Evolutionary conservation across 1,140 invertebrate species (phyloP).

Genomic region (Acromyrmex charruanus): DNA sequence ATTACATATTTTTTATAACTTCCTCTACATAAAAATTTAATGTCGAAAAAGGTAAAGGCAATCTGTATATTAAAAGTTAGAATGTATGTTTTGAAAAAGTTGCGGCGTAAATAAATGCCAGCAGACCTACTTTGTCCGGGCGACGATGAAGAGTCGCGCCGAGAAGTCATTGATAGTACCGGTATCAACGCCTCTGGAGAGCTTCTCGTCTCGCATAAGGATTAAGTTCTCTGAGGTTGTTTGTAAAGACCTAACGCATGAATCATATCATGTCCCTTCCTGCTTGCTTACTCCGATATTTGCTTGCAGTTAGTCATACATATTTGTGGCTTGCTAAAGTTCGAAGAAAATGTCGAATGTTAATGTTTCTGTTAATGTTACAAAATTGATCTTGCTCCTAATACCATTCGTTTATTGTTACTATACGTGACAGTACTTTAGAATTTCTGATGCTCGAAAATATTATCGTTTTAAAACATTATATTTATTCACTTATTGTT

Average conservation of each 20-base stretch:
- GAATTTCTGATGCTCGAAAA: background rate
- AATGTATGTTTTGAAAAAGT: background rate
- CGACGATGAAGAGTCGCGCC: conserved; percentile 12
- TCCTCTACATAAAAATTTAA: background rate
- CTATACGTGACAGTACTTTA: background rate
- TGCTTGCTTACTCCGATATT: conserved; percentile 7
- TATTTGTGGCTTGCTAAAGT: conserved; percentile 4
- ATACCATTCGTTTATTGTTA: background rate
- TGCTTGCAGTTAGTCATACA: conserved; percentile 9
- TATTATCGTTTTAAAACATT: background rate
- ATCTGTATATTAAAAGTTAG: background rate
- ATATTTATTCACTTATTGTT: background rate
- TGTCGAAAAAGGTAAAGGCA: background rate
- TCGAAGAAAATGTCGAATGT: background rate
- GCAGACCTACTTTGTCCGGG: background rate
- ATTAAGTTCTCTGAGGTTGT: conserved; percentile 38
- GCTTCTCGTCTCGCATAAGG: conserved; percentile 26
- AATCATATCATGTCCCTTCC: conserved; percentile 39
- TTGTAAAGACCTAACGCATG: conserved; percentile 39
- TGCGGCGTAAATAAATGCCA: background rate
- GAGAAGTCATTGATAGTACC: conserved; percentile 43
- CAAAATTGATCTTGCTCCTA: background rate
- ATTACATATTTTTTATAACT: background rate
- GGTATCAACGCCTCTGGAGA: conserved; percentile 29
- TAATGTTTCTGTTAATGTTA: background rate